Evolutionary conservation across 2,888 invertebrate species (phyloP), one percentile per base, ranked within the genome.

Genomic region (Chydorus sphaericus): DNA sequence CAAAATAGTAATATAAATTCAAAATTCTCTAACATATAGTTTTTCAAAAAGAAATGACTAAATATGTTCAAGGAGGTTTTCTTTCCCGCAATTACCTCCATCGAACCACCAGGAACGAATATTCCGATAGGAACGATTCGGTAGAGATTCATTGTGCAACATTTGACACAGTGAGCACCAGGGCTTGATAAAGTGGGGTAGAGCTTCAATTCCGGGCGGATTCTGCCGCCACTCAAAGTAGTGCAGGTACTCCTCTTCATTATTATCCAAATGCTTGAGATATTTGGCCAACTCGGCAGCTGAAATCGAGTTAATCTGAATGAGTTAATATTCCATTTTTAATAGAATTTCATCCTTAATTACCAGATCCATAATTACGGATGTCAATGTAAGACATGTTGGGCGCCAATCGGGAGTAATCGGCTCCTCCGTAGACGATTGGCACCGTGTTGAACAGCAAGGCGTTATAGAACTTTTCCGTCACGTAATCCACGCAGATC

Each of bases 151-250:
- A 23, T 44, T 44, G 8, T 44, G 23, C 10, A 44, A 28, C 44
- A 44, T 44, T 5, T 28, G 23, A 10, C 44, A 44, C 3, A 44
- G 26, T 23, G 23, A 14, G 44, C 44, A 44, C 44, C 44, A 44
- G 26, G 6, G 16, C 14, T 44, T 23, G 10, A 18, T 23, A 23
- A 20, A 14, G 8, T 28, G 44, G 14, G 44, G 44, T 26, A 44
- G 18, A 11, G 20, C 10, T 26, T 23, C 14, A 3, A 44, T 3
- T 6, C 44, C 44, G n/a, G 44, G 8, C 11, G 44, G 44, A 16
- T 11, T 44, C n/a, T 44, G 23, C 10, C 44, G 44, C 44, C 44
- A 44, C 23, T 44, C 44, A 44, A 44, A 44, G n/a, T 44, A 44
- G 26, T n/a, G 44, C 44, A 44, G 5, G 44, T 44, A 44, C 2